Base-by-base conservation (phyloP, 2,113 vertebrate genomes). In the Eudyptes chrysolophus region DNA sequence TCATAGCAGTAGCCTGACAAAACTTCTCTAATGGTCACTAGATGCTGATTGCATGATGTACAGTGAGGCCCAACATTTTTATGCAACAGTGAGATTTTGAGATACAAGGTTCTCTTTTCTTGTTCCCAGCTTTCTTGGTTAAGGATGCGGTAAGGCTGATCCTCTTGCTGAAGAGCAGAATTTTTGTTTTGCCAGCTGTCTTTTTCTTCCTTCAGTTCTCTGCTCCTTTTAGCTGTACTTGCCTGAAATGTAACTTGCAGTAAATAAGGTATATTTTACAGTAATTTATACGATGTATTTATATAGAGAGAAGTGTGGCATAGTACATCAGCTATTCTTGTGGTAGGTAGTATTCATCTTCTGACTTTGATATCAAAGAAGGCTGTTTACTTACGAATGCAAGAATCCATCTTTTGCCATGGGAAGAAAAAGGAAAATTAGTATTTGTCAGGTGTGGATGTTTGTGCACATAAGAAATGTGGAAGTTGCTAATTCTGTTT, bases 401-500 rank as follows among this genome's bases (percentile, higher is more conserved):
- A 86, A 69, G 62, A 82, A 66, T 74, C 85, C 66, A 49, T 87
- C 57, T 83, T 66, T 79, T 90, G 42, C 72, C 36, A 15, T 24
- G 49, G 57, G 42, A 86, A 65, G 78, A 83, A 87, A 61, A 30
- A 66, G 32, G 38, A 78, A 75, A 71, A 84, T 71, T 20, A 36
- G 38, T 86, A 75, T 92, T 94, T 92, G 76, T 92, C 92, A 93
- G 74, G 48, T 30, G 54, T 71, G 55, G 69, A 22, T 54, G 14
- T 72, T 94, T 51, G 40, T 48, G 38, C 54, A 16, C 6, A 10
- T 25, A 13, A 84, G 62, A 66, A 55, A 58, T 20, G 57, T 90
- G 30, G 54, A 93, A 78, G 25, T 42, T 83, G 70, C 80, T 97
- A 66, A 97, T 92, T 85, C 21, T 83, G 30, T 90, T 79, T 93